Percentiles rank a stretch among this genome's conserved stretches.
phyloP scores from a whole-genome alignment of 2,113 vertebrate genomes.

The Cyanoliseus patagonus region DNA sequence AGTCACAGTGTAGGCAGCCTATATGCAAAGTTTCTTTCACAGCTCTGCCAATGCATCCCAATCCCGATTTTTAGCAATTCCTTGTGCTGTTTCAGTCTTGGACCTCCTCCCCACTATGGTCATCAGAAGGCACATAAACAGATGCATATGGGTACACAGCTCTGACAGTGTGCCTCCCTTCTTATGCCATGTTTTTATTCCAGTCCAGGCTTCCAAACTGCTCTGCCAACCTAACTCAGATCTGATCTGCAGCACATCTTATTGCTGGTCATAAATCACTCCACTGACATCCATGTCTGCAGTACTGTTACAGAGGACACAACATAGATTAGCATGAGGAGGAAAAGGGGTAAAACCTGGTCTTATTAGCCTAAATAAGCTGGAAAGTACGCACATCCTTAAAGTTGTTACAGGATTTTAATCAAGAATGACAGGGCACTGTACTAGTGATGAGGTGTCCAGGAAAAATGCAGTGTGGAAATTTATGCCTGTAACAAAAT shows the following conservation, averaged over 20 bases:
- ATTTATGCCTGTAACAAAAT: not conserved
- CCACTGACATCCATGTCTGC: not conserved
- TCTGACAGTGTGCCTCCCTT: not conserved
- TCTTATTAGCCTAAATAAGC: not conserved
- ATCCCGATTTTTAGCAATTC: not conserved
- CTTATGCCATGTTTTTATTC: not conserved
- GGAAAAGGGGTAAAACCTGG: not conserved
- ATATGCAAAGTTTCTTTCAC: not conserved
- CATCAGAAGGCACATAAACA: not conserved
- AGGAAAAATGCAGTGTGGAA: not conserved
- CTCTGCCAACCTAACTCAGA: not conserved
- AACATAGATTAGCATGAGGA: accelerated
- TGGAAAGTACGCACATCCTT: not conserved
- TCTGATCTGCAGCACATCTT: not conserved
- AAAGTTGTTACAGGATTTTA: not conserved
- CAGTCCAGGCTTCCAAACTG: not conserved
- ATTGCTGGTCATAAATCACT: not conserved
- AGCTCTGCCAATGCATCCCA: not conserved
- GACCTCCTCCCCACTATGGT: not conserved
- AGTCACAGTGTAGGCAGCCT: not conserved
- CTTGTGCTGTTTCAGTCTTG: not conserved
- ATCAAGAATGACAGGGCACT: not conserved
- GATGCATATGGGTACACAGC: accelerated
- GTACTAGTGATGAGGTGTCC: not conserved
- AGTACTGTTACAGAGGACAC: not conserved